Conservation (phyloP, 2,797 vertebrate species). For the Argentina silus region DNA sequence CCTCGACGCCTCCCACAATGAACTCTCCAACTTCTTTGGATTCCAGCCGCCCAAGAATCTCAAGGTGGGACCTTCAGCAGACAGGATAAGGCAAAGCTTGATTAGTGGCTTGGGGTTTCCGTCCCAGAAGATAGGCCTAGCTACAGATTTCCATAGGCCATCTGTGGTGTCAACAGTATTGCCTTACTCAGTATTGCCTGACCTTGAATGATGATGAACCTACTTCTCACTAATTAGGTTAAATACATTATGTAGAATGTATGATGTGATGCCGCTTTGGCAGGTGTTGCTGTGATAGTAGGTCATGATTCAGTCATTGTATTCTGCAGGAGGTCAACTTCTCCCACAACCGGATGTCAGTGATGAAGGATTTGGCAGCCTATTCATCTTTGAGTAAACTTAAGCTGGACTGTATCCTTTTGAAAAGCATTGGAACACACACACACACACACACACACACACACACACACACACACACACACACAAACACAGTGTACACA, state of each 20-base stretch:
- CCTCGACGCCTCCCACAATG: constrained; percentile 88
- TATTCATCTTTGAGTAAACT: constrained; percentile 82
- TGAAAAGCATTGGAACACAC: background rate
- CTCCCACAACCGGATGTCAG: constrained; percentile 84
- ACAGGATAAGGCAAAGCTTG: constrained; percentile 69
- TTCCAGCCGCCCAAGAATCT: constrained; percentile 89
- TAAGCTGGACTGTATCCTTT: constrained; percentile 91
- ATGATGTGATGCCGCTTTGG: background rate
- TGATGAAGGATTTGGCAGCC: constrained; percentile 85
- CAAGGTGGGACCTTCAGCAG: constrained; percentile 82
- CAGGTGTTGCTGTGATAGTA: background rate
- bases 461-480: background rate
- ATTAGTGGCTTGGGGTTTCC: constrained; percentile 51
- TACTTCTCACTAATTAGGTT: background rate
- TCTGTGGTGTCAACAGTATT: constrained; percentile 69
- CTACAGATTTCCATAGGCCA: constrained; percentile 63
- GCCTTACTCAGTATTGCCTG: constrained; percentile 62
- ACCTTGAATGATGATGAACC: constrained; percentile 68
- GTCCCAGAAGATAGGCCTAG: constrained; percentile 57
- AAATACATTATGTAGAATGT: background rate
- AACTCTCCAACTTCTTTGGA: constrained; percentile 83
- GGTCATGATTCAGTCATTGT: background rate
- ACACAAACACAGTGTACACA: background rate
- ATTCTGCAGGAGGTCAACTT: constrained; percentile 86
- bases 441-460: background rate